Evolutionary conservation across 2,888 invertebrate species (phyloP), one percentile per base, ranked within the genome.

Genomic region (Ligdia adustata): DNA sequence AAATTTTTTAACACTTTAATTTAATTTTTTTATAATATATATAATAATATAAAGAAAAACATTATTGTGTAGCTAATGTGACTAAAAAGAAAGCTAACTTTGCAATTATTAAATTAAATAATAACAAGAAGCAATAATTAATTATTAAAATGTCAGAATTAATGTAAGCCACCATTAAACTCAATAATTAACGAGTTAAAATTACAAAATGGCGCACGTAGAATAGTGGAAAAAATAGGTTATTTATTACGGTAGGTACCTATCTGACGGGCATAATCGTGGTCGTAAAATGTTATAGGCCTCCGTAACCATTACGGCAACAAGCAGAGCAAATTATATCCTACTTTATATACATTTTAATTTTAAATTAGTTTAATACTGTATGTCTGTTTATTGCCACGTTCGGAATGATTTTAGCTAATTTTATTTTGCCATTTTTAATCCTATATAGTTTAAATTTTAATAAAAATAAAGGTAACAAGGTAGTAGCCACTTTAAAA

Each of bases 121-220:
- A n/a, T n/a, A n/a, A n/a, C n/a, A n/a, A n/a, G n/a, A n/a, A n/a
- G n/a, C n/a, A n/a, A n/a, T 16, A 31, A 11, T 27, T 27, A 9
- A 31, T 31, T 31, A 16, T n/a, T n/a, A 16, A 27, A 29, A 20
- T 14, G 42, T 14, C 34, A 20, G 28, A 34, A 42, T 28, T 26
- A 27, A 42, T 42, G 27, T 34, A 14, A 27, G 28, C 42, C 33
- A 18, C 42, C 20, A 16, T 42, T 28, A 18, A 27, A 27, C 4
- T 15, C 18, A 16, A 34, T 42, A 42, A 42, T 42, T 42, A 42
- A 28, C 28, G 42, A 42, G 32, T 32, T 28, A 28, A 28, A 14
- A 14, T 20, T n/a, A 16, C 12, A 28, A 34, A 34, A 42, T 14
- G 22, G 18, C 32, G 20, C 4, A 9, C 4, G 9, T 24, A 32